Conservation (phyloP, 2,888 invertebrate species). For the Melanostoma mellinum region DNA sequence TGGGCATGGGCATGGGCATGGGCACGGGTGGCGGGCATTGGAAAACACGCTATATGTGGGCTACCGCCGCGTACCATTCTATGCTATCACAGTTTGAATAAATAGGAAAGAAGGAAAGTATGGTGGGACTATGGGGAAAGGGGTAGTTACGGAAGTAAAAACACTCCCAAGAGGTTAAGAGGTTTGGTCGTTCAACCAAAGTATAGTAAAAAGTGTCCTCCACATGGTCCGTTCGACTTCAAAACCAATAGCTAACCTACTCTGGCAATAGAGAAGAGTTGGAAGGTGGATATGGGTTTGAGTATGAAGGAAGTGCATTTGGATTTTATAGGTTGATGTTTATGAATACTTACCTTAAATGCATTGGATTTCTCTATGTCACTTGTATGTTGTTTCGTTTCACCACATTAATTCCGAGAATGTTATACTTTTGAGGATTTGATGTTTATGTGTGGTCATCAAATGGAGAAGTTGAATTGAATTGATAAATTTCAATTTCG, state of each 20-base stretch:
- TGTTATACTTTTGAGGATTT: slow-evolving; percentile 35
- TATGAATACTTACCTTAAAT: slow-evolving; percentile 34
- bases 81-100: slow-evolving; percentile 50
- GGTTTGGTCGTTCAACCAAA: slow-evolving; percentile 61
- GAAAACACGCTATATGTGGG: too few species aligned
- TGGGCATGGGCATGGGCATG: neutral
- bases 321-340: slow-evolving; percentile 52
- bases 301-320: slow-evolving; percentile 31
- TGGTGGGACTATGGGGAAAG: too few species aligned
- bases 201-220: slow-evolving; percentile 47
- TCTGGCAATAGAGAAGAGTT: neutral
- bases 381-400: slow-evolving; percentile 19
- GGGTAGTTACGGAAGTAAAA: neutral
- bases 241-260: neutral
- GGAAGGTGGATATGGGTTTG: neutral
- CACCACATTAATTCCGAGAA: slow-evolving; percentile 27
- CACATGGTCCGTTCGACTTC: slow-evolving; percentile 39
- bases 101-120: slow-evolving; percentile 11
- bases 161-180: slow-evolving; percentile 38
- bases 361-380: slow-evolving; percentile 27
- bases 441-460: slow-evolving; percentile 24
- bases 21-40: neutral
- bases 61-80: slow-evolving; percentile 7
- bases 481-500: neutral
- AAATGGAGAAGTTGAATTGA: neutral